Evolutionary conservation across 1,140 invertebrate genomes (phyloP).

Genomic region (Penaeus vannamei): DNA sequence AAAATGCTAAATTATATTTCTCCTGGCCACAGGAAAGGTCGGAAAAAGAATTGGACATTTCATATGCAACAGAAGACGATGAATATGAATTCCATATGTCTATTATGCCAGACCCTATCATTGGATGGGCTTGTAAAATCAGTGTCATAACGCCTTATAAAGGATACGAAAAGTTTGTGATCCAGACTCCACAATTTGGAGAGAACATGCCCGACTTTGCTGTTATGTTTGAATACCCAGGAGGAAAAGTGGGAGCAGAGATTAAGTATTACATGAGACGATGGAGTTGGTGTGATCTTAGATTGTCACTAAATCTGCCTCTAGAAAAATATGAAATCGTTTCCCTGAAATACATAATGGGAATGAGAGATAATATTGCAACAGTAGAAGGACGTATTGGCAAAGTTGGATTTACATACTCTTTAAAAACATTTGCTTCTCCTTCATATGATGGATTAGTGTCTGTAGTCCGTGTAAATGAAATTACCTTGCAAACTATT

Average conservation of each 20-base stretch:
- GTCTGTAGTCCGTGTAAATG: background rate
- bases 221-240: conserved; percentile 39
- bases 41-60: background rate
- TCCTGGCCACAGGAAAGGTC: background rate
- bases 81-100: background rate
- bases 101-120: conserved; percentile 28
- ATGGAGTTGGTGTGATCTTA: background rate
- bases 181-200: conserved; percentile 22
- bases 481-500: background rate
- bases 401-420: conserved; percentile 38
- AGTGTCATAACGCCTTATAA: conserved; percentile 31
- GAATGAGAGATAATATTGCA: background rate
- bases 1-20: no score
- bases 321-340: conserved; percentile 53
- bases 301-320: conserved; percentile 41
- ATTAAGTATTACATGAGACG: background rate
- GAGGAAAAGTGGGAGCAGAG: conserved; percentile 34
- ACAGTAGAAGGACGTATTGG: conserved; percentile 39
- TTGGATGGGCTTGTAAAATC: background rate
- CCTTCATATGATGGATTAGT: no score
- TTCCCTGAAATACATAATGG: background rate
- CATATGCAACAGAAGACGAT: background rate
- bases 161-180: conserved; percentile 37
- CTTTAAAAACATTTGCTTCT: no score
- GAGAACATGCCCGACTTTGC: background rate